phyloP scores from a whole-genome alignment of 2,888 invertebrate species.

The Euphydryas editha region DNA sequence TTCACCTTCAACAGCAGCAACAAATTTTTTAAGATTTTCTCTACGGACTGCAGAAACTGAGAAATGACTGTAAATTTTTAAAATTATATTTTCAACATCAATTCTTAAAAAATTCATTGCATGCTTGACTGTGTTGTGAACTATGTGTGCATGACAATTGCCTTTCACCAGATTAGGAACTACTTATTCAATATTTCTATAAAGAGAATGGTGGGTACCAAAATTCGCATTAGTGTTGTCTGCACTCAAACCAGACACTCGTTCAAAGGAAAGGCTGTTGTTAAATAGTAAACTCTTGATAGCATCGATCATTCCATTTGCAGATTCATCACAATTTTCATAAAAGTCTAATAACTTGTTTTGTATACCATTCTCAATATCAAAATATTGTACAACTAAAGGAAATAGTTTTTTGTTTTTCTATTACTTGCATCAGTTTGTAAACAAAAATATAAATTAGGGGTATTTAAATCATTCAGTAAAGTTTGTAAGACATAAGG shows the following conservation, averaged over 20 bases:
- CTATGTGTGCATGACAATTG: constrained; percentile 43
- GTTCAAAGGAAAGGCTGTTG: background rate
- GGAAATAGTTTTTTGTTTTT: background rate
- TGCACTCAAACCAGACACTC: background rate
- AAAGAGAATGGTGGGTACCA: constrained; percentile 46
- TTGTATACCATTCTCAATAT: constrained; percentile 1
- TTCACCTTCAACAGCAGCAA: constrained; percentile 3
- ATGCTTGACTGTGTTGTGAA: constrained; percentile 38
- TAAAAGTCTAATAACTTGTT: constrained; percentile 1
- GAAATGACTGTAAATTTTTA: constrained; percentile 37
- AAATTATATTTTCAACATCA: constrained; percentile 42
- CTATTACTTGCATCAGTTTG: constrained; percentile 2
- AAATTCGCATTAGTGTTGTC: constrained; percentile 53
- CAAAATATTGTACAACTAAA: background rate
- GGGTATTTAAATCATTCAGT: background rate
- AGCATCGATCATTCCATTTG: constrained; percentile 44
- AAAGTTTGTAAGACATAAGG: background rate
- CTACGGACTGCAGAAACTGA: constrained; percentile 1
- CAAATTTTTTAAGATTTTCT: constrained; percentile 9
- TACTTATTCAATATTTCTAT: constrained; percentile 42
- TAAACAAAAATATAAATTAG: constrained; percentile 1
- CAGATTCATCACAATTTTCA: constrained; percentile 1
- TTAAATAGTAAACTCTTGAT: constrained; percentile 40
- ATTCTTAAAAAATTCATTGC: constrained; percentile 29
- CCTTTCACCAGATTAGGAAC: constrained; percentile 44